Evolutionary conservation across 2,888 invertebrate genomes (phyloP).

Genomic region (Erynnis tages): DNA sequence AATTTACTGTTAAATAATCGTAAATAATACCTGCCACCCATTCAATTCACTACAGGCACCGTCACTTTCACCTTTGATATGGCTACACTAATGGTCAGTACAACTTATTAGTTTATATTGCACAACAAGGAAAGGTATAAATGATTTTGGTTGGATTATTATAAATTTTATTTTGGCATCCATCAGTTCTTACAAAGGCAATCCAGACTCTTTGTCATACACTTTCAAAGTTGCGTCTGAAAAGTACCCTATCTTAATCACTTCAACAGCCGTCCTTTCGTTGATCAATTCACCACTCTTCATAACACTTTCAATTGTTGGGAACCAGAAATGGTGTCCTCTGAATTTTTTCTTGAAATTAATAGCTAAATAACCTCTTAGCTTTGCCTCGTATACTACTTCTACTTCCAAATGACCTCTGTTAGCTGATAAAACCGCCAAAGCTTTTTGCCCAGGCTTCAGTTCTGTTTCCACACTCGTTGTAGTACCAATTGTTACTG

Average conservation of each 20-base stretch:
- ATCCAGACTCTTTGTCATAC: constrained; percentile 51
- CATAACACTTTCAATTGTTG: constrained; percentile 50
- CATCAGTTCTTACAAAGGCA: constrained; percentile 44
- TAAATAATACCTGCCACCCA: no score
- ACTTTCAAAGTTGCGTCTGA: constrained; percentile 57
- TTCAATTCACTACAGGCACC: no score
- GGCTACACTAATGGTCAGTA: no score
- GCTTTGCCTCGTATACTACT: constrained; percentile 46
- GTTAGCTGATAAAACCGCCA: constrained; percentile 55
- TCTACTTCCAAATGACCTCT: constrained; percentile 55
- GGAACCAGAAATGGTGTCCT: constrained; percentile 63
- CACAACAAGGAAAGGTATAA: no score
- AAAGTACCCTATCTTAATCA: constrained; percentile 53
- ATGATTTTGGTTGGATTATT: no score
- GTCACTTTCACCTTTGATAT: no score
- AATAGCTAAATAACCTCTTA: constrained; percentile 59
- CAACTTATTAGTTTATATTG: no score
- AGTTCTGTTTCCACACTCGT: constrained; percentile 59
- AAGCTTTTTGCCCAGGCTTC: constrained; percentile 54
- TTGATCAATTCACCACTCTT: constrained; percentile 46
- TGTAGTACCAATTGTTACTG: constrained; percentile 52
- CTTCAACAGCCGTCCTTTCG: constrained; percentile 45
- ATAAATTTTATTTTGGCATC: no score
- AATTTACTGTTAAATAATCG: no score
- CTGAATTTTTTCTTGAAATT: constrained; percentile 49